Evolutionary conservation across 2,888 invertebrate genomes (phyloP), one percentile per base, ranked within the genome.

Genomic region (Chirona hameri): DNA sequence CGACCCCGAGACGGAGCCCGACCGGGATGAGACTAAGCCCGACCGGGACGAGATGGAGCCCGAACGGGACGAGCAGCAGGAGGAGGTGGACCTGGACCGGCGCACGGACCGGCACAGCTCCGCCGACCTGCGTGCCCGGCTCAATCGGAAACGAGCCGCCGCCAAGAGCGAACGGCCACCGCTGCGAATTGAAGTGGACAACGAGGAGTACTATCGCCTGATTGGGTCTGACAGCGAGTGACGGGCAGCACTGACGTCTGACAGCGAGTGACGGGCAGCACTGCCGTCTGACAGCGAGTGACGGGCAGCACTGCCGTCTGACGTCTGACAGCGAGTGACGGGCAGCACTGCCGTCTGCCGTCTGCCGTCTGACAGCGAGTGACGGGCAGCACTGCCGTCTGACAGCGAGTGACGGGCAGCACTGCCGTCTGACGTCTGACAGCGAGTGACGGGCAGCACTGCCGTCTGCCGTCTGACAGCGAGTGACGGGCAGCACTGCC

Each of bases 111-210:
- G 55, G 4, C 39, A 79, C 82, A 82, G 69, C 57, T 31, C 60
- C 55, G 27, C 65, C 27, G 83, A 83, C 57, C 72, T 84, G 29
- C 79, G 82, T 12, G 82, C 81, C 10, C 82, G 82, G 24, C 72
- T 83, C 27, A 52, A 76, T 9, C 82, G 81, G 55, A 79, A 76
- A 21, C 39, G 72, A 9, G 81, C 81, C 48, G 84, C 81, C 31
- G 84, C 82, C 39, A 82, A 72, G 60, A 85, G 85, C 81, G 84
- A 85, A 5, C 80, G 86, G 81, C 83, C 85, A 31, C 85, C 85
- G 24, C 84, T 86, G 18, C 83, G 85, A 12, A 86, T 86, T 79
- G 86, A 86, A 84, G 85, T 86, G 31, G 86, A 86, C 83, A 86
- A 86, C 84, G 86, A 86, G 81, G 85, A 86, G 76, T 86, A 85